Evolutionary conservation across 2,888 invertebrate species (phyloP).

Genomic region (Calameuta filiformis): DNA sequence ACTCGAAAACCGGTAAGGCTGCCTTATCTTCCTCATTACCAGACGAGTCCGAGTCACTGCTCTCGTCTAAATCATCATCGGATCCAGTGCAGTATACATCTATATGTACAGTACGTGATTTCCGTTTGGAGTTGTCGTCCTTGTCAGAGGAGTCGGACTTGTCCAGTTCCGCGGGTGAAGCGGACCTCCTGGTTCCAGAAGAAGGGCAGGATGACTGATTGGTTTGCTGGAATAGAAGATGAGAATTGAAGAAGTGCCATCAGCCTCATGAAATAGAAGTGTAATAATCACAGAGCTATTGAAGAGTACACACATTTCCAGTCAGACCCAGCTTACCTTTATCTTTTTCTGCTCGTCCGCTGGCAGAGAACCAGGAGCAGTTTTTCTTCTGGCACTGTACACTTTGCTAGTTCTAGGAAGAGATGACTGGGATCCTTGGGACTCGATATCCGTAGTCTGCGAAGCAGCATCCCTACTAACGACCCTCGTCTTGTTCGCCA

Average conservation of each 20-base stretch:
- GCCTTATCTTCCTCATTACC: constrained; percentile 66
- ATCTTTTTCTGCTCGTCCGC: constrained; percentile 42
- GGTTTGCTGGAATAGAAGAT: background rate
- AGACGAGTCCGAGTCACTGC: constrained; percentile 54
- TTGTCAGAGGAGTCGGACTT: constrained; percentile 34
- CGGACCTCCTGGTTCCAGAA: background rate
- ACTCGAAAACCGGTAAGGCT: constrained; percentile 75
- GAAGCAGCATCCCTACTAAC: constrained; percentile 68
- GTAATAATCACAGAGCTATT: background rate
- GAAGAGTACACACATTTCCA: background rate
- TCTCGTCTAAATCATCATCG: constrained; percentile 59
- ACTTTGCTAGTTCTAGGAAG: constrained; percentile 29
- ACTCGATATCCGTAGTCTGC: constrained; percentile 65
- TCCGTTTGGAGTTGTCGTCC: constrained; percentile 57
- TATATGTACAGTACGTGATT: constrained; percentile 77
- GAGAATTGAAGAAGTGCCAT: background rate
- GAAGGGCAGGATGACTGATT: background rate
- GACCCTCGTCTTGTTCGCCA: constrained; percentile 37
- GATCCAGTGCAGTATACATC: constrained; percentile 82
- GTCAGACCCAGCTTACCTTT: constrained; percentile 28
- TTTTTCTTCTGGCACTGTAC: constrained; percentile 32
- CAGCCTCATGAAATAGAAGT: background rate
- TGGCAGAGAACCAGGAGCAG: constrained; percentile 26
- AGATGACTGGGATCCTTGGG: constrained; percentile 38
- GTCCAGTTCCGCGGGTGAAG: constrained; percentile 9